Percentiles rank a stretch among this genome's conserved stretches.
Conservation (phyloP, 2,113 vertebrate genomes). For the Rhadina sibilatrix region DNA sequence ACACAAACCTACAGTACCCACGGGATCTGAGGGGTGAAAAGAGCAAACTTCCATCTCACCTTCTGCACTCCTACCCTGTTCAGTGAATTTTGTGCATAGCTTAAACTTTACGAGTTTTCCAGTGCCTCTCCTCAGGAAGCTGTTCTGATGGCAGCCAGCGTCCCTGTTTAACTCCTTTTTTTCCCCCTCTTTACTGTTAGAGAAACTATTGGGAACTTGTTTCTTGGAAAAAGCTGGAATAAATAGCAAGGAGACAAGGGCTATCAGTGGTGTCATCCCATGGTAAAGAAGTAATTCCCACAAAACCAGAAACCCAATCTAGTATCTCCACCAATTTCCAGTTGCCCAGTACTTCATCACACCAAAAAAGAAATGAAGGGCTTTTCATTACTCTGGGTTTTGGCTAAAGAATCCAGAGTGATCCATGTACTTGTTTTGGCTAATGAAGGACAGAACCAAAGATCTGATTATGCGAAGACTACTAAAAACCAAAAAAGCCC, state of each 20-base stretch:
- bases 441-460: neutral
- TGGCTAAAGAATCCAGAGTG: neutral
- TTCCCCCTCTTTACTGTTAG: neutral
- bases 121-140: neutral
- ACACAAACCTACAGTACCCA: fast-evolving
- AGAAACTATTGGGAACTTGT: neutral
- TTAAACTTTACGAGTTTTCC: neutral
- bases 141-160: neutral
- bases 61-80: neutral
- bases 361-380: neutral
- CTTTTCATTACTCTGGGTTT: neutral
- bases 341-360: neutral
- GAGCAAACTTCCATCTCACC: neutral
- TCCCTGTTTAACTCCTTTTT: neutral
- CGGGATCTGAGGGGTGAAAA: fast-evolving
- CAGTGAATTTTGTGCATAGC: neutral
- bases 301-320: neutral
- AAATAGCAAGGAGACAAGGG: neutral
- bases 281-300: neutral
- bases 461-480: neutral
- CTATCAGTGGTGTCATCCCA: neutral
- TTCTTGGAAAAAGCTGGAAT: neutral
- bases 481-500: neutral
- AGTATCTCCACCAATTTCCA: neutral
- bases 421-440: neutral